Percentiles rank a stretch among this genome's conserved stretches.
phyloP scores from a whole-genome alignment of 2,888 invertebrate species.

The Cryptophagus acutangulus region DNA sequence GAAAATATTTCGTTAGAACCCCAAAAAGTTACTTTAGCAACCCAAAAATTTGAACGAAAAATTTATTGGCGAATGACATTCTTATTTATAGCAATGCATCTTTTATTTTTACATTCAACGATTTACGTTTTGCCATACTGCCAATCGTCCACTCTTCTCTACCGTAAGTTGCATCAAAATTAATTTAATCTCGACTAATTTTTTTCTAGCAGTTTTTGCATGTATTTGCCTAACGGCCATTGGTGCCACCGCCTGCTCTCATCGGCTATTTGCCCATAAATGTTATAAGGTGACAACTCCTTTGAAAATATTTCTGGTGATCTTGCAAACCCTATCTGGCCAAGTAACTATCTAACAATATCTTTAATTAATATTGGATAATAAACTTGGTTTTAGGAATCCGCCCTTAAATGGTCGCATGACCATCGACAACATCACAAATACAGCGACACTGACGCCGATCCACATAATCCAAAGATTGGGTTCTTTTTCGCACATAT shows the following conservation, averaged over 20 bases:
- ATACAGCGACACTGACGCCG: conserved; percentile 68
- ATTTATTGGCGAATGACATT: too few species aligned
- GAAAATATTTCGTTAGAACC: too few species aligned
- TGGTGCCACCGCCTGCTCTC: conserved; percentile 77
- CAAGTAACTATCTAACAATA: conserved; percentile 34
- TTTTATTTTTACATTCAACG: too few species aligned
- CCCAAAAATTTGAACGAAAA: too few species aligned
- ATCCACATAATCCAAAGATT: conserved; percentile 73
- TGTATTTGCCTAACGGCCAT: too few species aligned
- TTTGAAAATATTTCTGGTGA: conserved; percentile 57
- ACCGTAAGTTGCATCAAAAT: too few species aligned
- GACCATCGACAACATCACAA: conserved; percentile 81
- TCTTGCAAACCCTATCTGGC: conserved; percentile 67
- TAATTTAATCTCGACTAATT: too few species aligned
- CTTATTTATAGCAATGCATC: too few species aligned
- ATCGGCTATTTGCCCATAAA: conserved; percentile 73
- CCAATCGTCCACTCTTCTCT: too few species aligned
- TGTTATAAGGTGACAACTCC: conserved; percentile 70
- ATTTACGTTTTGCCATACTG: too few species aligned
- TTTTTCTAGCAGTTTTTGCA: too few species aligned
- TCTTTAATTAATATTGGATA: neutral
- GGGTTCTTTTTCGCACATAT: conserved; percentile 87
- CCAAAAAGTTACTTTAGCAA: too few species aligned
- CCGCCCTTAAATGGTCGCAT: conserved; percentile 68
- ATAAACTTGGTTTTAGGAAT: conserved; percentile 52